Evolutionary conservation across 2,888 invertebrate species (phyloP).

Genomic region (Caenorhabditis macrosperma): DNA sequence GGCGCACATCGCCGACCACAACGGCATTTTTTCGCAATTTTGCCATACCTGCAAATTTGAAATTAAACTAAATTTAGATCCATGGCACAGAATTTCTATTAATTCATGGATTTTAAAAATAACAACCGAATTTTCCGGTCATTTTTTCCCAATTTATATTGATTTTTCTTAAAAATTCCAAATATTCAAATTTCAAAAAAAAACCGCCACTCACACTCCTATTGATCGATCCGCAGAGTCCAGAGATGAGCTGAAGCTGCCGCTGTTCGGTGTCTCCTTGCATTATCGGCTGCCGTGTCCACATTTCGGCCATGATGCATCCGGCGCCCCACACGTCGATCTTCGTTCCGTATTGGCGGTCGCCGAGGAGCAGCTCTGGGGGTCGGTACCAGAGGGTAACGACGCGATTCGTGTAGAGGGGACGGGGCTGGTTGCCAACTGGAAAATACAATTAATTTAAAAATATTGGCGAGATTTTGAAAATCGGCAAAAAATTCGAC

Average conservation of each 20-base stretch:
- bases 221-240: constrained; percentile 95
- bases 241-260: constrained; percentile 93
- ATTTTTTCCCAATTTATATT: background rate
- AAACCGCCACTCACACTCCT: constrained; percentile 83
- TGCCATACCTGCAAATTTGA: constrained; percentile 48
- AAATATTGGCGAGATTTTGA: background rate
- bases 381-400: constrained; percentile 95
- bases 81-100: background rate
- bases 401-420: constrained; percentile 93
- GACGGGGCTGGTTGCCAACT: constrained; percentile 13
- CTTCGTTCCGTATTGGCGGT: constrained; percentile 93
- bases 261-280: constrained; percentile 95
- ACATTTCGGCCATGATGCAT: constrained; percentile 99
- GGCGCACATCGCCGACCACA: constrained; percentile 87
- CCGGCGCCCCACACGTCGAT: constrained; percentile 95
- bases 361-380: constrained; percentile 80
- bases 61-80: too few relatives aligned
- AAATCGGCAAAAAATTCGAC: background rate
- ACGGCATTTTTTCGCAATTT: constrained; percentile 89
- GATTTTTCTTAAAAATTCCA: background rate
- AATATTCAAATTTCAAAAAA: background rate
- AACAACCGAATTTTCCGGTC: background rate
- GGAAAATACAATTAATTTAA: background rate
- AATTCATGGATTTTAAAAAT: background rate
- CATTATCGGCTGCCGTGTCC: constrained; percentile 88